Evolutionary conservation across 2,888 invertebrate genomes (phyloP).

Genomic region (Caenorhabditis sp.): DNA sequence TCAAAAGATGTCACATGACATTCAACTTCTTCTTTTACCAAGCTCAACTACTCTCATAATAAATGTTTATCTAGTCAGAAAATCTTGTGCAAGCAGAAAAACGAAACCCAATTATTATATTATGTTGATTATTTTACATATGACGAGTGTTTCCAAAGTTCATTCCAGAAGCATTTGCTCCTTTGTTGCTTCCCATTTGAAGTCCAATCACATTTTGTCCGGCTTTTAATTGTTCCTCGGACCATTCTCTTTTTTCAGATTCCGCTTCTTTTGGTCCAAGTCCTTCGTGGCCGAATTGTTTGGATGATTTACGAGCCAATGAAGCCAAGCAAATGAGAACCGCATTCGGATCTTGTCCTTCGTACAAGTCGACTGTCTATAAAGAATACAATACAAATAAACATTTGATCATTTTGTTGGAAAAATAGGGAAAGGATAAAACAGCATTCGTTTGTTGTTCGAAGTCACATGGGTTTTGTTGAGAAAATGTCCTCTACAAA

Average conservation of each 20-base stretch:
- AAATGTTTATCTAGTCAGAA: slow-evolving; percentile 2
- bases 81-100: neutral
- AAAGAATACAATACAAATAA: too few relatives aligned
- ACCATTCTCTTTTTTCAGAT: slow-evolving; percentile 90
- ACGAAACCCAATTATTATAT: neutral
- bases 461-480: too few relatives aligned
- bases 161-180: slow-evolving; percentile 93
- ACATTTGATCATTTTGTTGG: too few relatives aligned
- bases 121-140: slow-evolving; percentile 70
- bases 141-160: slow-evolving; percentile 96
- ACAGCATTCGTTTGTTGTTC: too few relatives aligned
- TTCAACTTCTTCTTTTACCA: neutral
- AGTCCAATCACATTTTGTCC: slow-evolving; percentile 79
- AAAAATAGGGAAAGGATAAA: too few relatives aligned
- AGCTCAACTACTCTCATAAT: neutral
- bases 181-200: slow-evolving; percentile 97
- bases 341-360: slow-evolving; percentile 85
- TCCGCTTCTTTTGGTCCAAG: slow-evolving; percentile 80
- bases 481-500: too few relatives aligned
- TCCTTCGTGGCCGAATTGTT: slow-evolving; percentile 53
- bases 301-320: slow-evolving; percentile 83
- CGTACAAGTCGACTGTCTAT: slow-evolving; percentile 97
- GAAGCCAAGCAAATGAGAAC: slow-evolving; percentile 94
- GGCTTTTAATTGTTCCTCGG: slow-evolving; percentile 84
- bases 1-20: slow-evolving; percentile 4